Evolutionary conservation across 2,797 vertebrate genomes (phyloP).

Genomic region (Muraenolepis orangiensis): DNA sequence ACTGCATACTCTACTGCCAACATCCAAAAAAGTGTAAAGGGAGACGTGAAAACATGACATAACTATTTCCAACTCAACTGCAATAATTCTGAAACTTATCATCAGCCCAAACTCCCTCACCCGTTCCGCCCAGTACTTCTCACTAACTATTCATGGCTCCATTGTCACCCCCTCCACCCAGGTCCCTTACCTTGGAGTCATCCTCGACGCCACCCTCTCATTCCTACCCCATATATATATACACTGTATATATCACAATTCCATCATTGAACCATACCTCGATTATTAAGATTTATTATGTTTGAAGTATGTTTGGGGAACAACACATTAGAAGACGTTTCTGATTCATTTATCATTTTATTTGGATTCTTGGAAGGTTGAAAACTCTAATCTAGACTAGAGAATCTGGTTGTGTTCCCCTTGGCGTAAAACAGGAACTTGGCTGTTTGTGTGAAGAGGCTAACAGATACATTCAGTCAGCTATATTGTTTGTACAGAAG

Average conservation of each 20-base stretch:
- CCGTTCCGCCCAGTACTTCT: no score
- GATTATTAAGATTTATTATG: slow-evolving; percentile 40
- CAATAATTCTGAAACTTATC: no score
- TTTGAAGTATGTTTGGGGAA: neutral
- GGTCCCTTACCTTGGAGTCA: no score
- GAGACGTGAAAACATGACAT: no score
- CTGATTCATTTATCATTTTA: neutral
- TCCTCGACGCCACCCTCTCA: no score
- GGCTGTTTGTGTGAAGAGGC: neutral
- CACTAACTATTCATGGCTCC: no score
- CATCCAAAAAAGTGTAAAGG: no score
- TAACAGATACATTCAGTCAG: slow-evolving; percentile 10
- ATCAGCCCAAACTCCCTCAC: no score
- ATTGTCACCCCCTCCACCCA: no score
- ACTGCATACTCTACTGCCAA: no score
- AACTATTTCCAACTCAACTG: no score
- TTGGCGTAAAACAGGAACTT: neutral
- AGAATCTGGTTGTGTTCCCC: neutral
- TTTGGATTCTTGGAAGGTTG: neutral
- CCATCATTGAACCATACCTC: slow-evolving; percentile 37
- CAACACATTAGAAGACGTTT: neutral
- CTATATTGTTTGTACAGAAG: slow-evolving; percentile 39
- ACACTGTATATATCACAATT: slow-evolving; percentile 49
- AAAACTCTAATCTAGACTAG: neutral
- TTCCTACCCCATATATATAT: no score